Base-by-base conservation (phyloP, 53 echinoderm and acorn worm genomes). In the Arbacia lixula region DNA sequence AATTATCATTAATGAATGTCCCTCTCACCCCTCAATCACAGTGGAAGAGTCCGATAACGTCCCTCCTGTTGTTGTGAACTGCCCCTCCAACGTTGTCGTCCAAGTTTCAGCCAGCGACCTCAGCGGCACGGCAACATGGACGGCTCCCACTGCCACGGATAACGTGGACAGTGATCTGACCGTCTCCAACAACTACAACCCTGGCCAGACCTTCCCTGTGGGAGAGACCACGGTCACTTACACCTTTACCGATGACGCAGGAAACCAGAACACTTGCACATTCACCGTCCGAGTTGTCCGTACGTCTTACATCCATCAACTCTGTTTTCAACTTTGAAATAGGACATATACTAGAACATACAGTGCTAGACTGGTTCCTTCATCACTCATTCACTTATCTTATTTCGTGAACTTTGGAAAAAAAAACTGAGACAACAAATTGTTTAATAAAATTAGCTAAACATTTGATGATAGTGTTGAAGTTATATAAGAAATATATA, bases 91-190 rank as follows among this genome's bases (percentile, higher is more conserved):
- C 53, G 28, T 67, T 2, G 51, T 37, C 12, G 87, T 84, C 34
- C 80, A 30, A 24, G n/a, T n/a, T n/a, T n/a, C n/a, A n/a, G 55
- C 75, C 16, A 11, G 21, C 53, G 72, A 11, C 0, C 80, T 85
- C 27, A 61, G 72, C 46, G 60, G 38, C 40, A 25, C 25, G 6
- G 60, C 61, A 6, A 28, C 85, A 37, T 94, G 94, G 94, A 81
- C 84, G 16, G 60, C 42, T 25, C 94, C 94, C 14, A 73, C 85
- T 5, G 94, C 94, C 41, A 87, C 89, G 1, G 94, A 94, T 41
- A 71, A 89, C 24, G 86, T 86, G 31, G 79, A 84, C 24, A 25
- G 20, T n/a, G 28, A 41, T 16, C 86, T 71, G 25, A 32, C 57
- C 22, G 68, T 82, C 32, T 26, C 85, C 77, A 88, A 82, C 58